Percentiles rank a stretch among this genome's conserved stretches.
Conservation (phyloP, 1,140 invertebrate genomes). For the Gonatopus flavifemur region DNA sequence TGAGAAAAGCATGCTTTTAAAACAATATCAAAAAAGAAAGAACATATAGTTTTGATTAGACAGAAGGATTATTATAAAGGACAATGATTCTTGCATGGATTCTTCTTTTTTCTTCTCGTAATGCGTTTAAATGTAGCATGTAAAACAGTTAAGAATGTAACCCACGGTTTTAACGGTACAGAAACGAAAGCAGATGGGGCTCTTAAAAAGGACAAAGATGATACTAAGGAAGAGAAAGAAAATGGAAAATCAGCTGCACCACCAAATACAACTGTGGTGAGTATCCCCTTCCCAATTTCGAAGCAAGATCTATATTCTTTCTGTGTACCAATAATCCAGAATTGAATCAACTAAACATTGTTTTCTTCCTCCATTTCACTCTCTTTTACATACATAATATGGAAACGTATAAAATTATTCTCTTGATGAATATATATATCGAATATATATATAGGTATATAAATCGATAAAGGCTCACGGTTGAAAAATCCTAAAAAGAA, state of each 20-base stretch:
- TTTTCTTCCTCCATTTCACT: no score
- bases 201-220: slow-evolving; percentile 53
- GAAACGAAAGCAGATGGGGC: slow-evolving; percentile 51
- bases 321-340: no score
- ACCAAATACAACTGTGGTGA: slow-evolving; percentile 47
- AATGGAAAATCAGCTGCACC: slow-evolving; percentile 47
- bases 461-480: no score
- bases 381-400: no score
- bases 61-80: no score
- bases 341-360: no score
- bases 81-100: not conserved
- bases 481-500: slow-evolving; percentile 20
- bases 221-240: slow-evolving; percentile 55
- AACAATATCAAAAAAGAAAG: no score
- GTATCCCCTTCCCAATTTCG: slow-evolving; percentile 36
- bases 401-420: no score
- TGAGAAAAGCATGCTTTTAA: no score
- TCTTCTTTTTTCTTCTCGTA: not conserved
- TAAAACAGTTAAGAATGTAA: slow-evolving; percentile 51
- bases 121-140: slow-evolving; percentile 38
- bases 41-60: no score
- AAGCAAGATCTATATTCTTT: slow-evolving; percentile 24
- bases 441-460: no score
- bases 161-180: slow-evolving; percentile 53
- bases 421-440: no score